phyloP scores from a whole-genome alignment of 2,888 invertebrate species.

The Sminthurides aquaticus region DNA sequence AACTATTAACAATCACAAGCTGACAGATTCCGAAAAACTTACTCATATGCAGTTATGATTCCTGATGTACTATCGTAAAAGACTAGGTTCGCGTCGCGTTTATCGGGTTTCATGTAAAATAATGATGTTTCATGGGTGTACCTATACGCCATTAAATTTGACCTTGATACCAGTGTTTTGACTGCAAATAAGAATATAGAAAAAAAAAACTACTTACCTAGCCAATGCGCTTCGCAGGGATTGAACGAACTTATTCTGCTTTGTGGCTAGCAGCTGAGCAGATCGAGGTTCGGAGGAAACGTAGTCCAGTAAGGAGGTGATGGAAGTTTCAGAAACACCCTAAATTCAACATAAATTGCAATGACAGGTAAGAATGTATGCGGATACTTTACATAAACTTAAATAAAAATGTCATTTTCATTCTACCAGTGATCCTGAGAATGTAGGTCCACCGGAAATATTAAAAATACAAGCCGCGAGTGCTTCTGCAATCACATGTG shows the following conservation, averaged over 20 bases:
- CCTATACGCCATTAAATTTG: conserved; percentile 16
- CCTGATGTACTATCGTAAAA: conserved; percentile 78
- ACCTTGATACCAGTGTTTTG: background rate
- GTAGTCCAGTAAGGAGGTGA: conserved; percentile 69
- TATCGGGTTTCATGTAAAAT: conserved; percentile 63
- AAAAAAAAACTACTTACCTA: conserved; percentile 9
- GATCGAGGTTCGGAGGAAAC: conserved; percentile 66
- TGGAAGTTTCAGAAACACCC: conserved; percentile 65
- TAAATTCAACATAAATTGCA: no score
- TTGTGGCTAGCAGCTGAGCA: conserved; percentile 61
- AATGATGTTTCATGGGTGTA: conserved; percentile 39
- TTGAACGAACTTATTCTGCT: conserved; percentile 60
- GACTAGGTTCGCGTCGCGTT: conserved; percentile 85
- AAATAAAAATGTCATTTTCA: conserved; percentile 2
- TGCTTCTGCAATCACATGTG: conserved; percentile 70
- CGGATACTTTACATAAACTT: conserved; percentile 1
- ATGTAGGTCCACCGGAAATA: conserved; percentile 57
- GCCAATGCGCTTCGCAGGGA: conserved; percentile 63
- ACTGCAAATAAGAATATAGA: background rate
- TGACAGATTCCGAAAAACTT: conserved; percentile 46
- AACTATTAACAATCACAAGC: no score
- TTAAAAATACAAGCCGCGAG: conserved; percentile 75
- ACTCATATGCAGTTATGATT: conserved; percentile 80
- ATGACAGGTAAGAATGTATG: conserved; percentile 10
- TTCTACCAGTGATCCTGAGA: conserved; percentile 64